Base-by-base conservation (phyloP, 1,140 invertebrate species). In the Dendroctonus valens region DNA sequence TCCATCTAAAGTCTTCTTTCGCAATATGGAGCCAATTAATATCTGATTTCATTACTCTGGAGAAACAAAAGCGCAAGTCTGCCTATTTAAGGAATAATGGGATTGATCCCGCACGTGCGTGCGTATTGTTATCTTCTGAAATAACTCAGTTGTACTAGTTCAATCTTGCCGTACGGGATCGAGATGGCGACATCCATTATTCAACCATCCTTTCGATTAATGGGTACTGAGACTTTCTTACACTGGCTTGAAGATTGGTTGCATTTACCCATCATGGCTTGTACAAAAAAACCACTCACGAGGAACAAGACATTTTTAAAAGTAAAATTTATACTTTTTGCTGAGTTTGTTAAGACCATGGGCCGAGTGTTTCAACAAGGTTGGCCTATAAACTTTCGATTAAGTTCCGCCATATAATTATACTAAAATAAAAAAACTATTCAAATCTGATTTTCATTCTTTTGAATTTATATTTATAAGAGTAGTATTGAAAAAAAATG, bases 191-290 rank as follows among this genome's bases (percentile, higher is more conserved):
- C 59, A 61, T 61, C 46, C 59, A 61, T 61, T 61, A 61, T 51
- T 61, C 59, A 51, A 51, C 59, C 59, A 46, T 61, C 41, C 41
- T 59, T 46, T 59, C 57, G 42, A 59, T 59, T 59, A 59, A 59
- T 59, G 41, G 57, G 57, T 44, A 46, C 12, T 44, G 14, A 44
- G 57, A 59, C 5, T 40, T 44, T 59, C 42, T 59, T 44, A 37
- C 39, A 59, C 11, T 57, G 15, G 38, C 53, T 41, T 57, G 53
- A 57, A 57, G 53, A 57, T 57, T 57, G 53, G 38, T 57, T 6
- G 26, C 57, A 6, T 12, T 59, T 59, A 40, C 57, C 42, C 57
- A 59, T 59, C 57, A 40, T 37, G 53, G 14, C 42, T 44, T 11
- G 39, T 48, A 48, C 15, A 49, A 46, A 44, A 59, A 59, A 59